Percentiles rank a stretch among this genome's conserved stretches.
Evolutionary conservation across 2,888 invertebrate genomes (phyloP).

Genomic region (Arctia plantaginis): DNA sequence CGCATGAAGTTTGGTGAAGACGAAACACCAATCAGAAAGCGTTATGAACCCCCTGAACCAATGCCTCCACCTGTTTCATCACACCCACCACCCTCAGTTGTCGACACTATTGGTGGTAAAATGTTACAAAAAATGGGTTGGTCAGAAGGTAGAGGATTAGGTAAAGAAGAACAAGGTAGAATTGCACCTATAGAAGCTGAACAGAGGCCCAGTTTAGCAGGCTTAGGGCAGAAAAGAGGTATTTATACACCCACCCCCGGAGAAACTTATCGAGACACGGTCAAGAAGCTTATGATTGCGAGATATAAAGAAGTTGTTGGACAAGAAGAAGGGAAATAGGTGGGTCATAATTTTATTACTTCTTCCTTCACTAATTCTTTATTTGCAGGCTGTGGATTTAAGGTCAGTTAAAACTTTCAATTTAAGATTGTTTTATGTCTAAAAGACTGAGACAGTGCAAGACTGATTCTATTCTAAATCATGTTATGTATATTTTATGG

Average conservation of each 20-base stretch:
- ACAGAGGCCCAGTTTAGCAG: conserved; percentile 90
- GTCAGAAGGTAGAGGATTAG: conserved; percentile 98
- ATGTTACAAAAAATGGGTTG: conserved; percentile 99
- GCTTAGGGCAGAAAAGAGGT: conserved; percentile 93
- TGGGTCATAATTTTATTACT: conserved; percentile 59
- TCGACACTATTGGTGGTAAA: conserved; percentile 97
- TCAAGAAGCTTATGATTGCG: conserved; percentile 95
- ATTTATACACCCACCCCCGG: conserved; percentile 93
- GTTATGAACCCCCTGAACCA: conserved; percentile 73
- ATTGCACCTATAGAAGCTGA: conserved; percentile 96
- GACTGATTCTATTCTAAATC: conserved; percentile 19
- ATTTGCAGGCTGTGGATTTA: conserved; percentile 64
- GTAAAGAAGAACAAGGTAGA: conserved; percentile 96
- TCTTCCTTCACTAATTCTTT: conserved; percentile 14
- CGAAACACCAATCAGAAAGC: conserved; percentile 86
- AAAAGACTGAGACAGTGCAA: conserved; percentile 6
- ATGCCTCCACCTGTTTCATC: conserved; percentile 84
- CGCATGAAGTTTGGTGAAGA: conserved; percentile 97
- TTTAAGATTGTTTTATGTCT: conserved; percentile 1
- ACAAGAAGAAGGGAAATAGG: conserved; percentile 83
- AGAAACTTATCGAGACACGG: conserved; percentile 95
- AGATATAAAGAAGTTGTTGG: conserved; percentile 93
- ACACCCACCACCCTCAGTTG: conserved; percentile 88
- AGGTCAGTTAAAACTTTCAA: conserved; percentile 66
- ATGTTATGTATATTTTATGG: conserved; percentile 11